Evolutionary conservation across 2,888 invertebrate genomes (phyloP), one percentile per base, ranked within the genome.

Genomic region (Pherbina coryleti): DNA sequence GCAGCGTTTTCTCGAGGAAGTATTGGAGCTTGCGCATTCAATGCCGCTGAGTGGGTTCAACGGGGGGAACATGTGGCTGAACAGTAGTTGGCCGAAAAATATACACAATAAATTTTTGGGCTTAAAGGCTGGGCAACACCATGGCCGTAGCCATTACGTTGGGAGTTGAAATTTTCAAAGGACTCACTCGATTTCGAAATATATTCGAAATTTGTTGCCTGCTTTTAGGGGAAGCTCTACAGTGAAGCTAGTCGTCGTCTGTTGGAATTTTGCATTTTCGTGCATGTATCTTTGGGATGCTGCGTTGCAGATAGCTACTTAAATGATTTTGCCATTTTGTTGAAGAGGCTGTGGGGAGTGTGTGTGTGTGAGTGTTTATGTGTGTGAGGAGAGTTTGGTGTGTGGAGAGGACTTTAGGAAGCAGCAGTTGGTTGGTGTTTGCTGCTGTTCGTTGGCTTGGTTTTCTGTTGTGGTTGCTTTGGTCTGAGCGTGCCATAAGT

Each of bases 401-500:
- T n/a, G n/a, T n/a, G 62, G 19, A 25, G 60, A 3, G 57, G 19
- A 9, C 14, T 22, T 8, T 22, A 3, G 57, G 28, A 22, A 25
- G 57, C 11, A 28, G 28, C 57, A 7, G 60, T 31, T 28, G 55
- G 53, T 31, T n/a, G 55, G 55, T n/a, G 70, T 31, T 44, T 37
- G 37, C 25, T 22, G 60, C 72, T 37, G 44, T 25, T 57, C 62
- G 60, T 71, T 76, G 72, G 49, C 60, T 69, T 64, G 67, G 72
- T 74, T 79, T 76, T 69, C 69, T 79, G 82, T 82, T 67, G 81
- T 64, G 72, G 62, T 66, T 62, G 44, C 62, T 44, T 25, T 25
- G 60, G 73, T 44, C 60, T 70, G 60, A 19, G 51, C 49, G 57
- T 67, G 34, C 60, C 71, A 70, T 75, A 75, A 77, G 64, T 69